Conservation (phyloP, 2,113 vertebrate genomes). For the Orientallactaga bullata region DNA sequence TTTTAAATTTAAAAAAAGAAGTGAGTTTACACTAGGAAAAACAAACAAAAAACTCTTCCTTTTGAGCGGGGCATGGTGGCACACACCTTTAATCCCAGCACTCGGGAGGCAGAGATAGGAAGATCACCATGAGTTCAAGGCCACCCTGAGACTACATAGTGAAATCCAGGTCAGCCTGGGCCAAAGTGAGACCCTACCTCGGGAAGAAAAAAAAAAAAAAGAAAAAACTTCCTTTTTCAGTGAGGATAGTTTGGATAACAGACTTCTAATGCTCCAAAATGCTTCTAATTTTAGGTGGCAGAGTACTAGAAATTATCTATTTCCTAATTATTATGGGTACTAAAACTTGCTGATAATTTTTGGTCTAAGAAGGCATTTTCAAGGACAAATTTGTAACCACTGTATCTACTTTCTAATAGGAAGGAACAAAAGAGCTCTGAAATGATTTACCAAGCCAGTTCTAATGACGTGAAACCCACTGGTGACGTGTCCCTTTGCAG, state of each 20-base stretch:
- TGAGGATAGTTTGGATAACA: not conserved
- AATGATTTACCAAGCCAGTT: not conserved
- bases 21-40: not conserved
- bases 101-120: too few species aligned
- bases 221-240: not conserved
- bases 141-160: too few species aligned
- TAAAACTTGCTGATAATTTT: not conserved
- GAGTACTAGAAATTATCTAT: not conserved
- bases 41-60: not conserved
- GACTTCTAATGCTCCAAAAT: not conserved
- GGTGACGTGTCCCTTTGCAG: not conserved
- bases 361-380: not conserved
- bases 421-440: not conserved
- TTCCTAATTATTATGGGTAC: not conserved
- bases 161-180: too few species aligned
- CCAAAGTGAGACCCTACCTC: too few species aligned
- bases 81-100: too few species aligned
- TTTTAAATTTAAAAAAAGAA: slow-evolving; percentile 25
- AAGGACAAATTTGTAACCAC: not conserved
- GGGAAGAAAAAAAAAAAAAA: too few species aligned
- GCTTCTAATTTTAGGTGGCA: not conserved
- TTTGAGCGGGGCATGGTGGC: too few species aligned
- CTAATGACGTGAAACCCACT: not conserved
- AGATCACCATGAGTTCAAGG: too few species aligned
- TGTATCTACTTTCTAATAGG: not conserved